These are phyloP conservation scores for Leptopilina drosophilae DNA, from an alignment of 2,888 invertebrate species.

Conservation along the genomic window DNA sequence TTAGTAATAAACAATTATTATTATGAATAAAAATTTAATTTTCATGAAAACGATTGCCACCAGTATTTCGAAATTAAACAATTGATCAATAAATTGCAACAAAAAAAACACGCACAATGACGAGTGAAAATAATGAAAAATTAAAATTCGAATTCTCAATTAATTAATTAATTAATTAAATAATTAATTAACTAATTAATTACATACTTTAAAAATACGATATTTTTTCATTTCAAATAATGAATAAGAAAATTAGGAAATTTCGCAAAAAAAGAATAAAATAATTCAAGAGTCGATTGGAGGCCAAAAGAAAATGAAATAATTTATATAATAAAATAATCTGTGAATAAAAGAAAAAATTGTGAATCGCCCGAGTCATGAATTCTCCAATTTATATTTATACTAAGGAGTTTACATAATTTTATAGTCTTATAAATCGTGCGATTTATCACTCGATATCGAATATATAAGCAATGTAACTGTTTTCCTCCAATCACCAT, in stretches of 20 bases:
- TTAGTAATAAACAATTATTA: no score
- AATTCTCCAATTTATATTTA: slow-evolving; percentile 36
- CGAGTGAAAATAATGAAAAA: no score
- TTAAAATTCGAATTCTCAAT: no score
- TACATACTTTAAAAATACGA: no score
- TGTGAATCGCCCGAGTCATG: slow-evolving; percentile 16
- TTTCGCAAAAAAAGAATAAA: slow-evolving; percentile 16
- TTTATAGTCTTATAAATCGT: slow-evolving; percentile 23
- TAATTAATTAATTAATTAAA: no score
- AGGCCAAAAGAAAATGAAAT: slow-evolving; percentile 19
- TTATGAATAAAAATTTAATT: no score
- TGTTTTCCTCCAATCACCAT: slow-evolving; percentile 29
- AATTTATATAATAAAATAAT: slow-evolving; percentile 27
- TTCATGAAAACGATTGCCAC: no score
- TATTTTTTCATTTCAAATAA: not conserved
- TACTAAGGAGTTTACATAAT: slow-evolving; percentile 9
- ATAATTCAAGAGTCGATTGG: slow-evolving; percentile 49
- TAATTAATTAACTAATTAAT: no score
- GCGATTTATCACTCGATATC: slow-evolving; percentile 24
- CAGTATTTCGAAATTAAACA: no score
- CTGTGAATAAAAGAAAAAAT: slow-evolving; percentile 5
- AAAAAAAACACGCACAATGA: no score
- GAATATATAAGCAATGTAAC: slow-evolving; percentile 18
- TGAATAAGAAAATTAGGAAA: slow-evolving; percentile 1
- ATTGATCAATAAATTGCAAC: no score